These are phyloP conservation scores for Achroia grisella DNA, from an alignment of 1,140 invertebrate species.

Conservation along the genomic window DNA sequence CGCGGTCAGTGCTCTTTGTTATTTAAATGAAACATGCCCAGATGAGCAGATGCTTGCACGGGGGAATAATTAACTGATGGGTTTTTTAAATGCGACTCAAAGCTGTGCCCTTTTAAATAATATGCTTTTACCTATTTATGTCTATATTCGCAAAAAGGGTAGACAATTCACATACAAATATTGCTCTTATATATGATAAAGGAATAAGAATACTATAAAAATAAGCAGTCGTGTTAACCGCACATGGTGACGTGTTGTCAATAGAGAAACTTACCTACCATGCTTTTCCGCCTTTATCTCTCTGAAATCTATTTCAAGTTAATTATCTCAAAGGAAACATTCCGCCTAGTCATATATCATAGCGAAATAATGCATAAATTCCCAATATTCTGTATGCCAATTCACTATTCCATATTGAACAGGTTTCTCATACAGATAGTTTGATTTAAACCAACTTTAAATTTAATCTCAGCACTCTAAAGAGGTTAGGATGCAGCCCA, in stretches of 20 bases:
- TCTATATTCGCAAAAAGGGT: neutral
- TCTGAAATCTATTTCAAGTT: no score
- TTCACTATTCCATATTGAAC: conserved; percentile 8
- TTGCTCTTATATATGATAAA: no score
- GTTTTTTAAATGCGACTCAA: conserved; percentile 20
- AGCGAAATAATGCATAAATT: conserved; percentile 1
- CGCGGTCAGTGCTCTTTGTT: conserved; percentile 47
- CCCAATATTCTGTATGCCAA: neutral
- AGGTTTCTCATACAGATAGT: conserved; percentile 17
- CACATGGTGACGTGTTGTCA: neutral
- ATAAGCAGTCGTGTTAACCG: no score
- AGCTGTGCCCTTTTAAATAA: neutral
- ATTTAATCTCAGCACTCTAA: conserved; percentile 32
- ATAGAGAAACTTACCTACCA: no score
- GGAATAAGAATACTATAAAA: no score
- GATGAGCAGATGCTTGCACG: conserved; percentile 17
- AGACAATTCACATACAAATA: no score
- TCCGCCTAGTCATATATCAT: neutral
- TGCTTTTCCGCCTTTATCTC: no score
- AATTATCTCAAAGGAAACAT: no score
- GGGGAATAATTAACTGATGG: conserved; percentile 42
- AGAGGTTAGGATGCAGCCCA: conserved; percentile 15
- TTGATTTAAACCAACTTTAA: conserved; percentile 34
- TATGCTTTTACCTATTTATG: no score
- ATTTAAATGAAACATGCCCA: conserved; percentile 47